Percentiles rank a stretch among this genome's conserved stretches.
phyloP scores from a whole-genome alignment of 2,113 vertebrate genomes.

The Anarrhichthys ocellatus region DNA sequence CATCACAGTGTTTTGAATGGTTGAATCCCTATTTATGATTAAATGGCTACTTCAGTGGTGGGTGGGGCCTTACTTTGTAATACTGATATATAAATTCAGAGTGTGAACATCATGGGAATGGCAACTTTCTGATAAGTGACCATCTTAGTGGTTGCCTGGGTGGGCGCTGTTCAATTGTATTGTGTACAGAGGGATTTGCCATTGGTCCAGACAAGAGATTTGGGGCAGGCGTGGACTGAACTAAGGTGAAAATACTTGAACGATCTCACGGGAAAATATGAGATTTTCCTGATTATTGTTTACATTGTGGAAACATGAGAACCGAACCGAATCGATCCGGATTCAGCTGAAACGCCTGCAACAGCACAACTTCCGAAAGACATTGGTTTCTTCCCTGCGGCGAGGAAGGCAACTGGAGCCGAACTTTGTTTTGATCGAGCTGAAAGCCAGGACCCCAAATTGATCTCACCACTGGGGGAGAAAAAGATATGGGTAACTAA shows the following conservation, averaged over 20 bases:
- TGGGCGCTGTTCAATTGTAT: conserved; percentile 65
- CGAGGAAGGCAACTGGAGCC: conserved; percentile 55
- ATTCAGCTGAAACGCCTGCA: conserved; percentile 71
- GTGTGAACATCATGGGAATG: conserved; percentile 27
- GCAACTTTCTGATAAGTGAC: conserved; percentile 63
- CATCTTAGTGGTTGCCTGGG: conserved; percentile 31
- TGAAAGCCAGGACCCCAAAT: conserved; percentile 69
- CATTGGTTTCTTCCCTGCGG: conserved; percentile 46
- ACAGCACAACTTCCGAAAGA: conserved; percentile 61
- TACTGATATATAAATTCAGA: conserved; percentile 1
- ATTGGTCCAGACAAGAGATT: conserved; percentile 70
- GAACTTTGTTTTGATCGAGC: conserved; percentile 77
- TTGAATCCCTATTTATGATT: not conserved
- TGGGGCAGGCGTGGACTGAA: conserved; percentile 77
- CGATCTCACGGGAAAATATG: conserved; percentile 87
- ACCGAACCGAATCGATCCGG: conserved; percentile 85
- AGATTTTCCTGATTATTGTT: conserved; percentile 87
- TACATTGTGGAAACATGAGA: conserved; percentile 85
- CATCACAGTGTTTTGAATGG: not conserved
- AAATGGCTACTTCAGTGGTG: not conserved
- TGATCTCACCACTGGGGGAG: conserved; percentile 67
- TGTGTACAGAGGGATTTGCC: conserved; percentile 54
- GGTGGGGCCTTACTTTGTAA: not conserved
- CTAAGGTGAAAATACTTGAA: conserved; percentile 76
- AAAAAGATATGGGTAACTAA: conserved; percentile 59